Evolutionary conservation across 2,113 vertebrate species (phyloP).

Genomic region (Phrynosoma blainvillii): DNA sequence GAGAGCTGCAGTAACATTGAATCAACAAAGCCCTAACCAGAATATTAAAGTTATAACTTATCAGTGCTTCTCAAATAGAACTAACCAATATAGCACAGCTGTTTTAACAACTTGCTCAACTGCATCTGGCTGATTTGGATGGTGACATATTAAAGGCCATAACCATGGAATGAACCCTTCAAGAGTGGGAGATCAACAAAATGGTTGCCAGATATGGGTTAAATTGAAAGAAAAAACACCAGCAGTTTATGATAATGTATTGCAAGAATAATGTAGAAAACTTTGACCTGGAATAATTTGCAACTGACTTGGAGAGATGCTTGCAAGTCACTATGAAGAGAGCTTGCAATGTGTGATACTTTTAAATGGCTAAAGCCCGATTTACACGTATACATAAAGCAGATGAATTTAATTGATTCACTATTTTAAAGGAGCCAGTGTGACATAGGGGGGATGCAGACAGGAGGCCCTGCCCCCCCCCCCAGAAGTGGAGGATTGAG

Average conservation of each 20-base stretch:
- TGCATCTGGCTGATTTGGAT: neutral
- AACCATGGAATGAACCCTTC: neutral
- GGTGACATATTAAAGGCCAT: neutral
- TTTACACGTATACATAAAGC: neutral
- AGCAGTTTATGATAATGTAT: neutral
- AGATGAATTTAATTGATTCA: neutral
- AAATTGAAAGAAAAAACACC: neutral
- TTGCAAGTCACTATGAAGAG: neutral
- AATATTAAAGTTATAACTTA: slow-evolving; percentile 32
- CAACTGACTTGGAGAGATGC: neutral
- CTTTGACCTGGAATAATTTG: neutral
- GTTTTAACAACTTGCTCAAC: neutral
- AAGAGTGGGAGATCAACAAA: neutral
- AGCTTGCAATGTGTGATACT: neutral
- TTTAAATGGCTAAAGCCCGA: neutral
- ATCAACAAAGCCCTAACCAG: slow-evolving; percentile 3
- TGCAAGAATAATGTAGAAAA: neutral
- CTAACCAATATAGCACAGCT: neutral
- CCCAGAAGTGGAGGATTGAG: no score
- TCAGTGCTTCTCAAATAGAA: neutral
- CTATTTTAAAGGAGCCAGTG: neutral
- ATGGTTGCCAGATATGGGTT: neutral
- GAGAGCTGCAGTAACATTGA: slow-evolving; percentile 10
- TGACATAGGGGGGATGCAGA: no score
- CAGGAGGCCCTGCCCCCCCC: no score